Evolutionary conservation across 2,113 vertebrate genomes (phyloP), one percentile per base, ranked within the genome.

Genomic region (Argyrosomus japonicus): DNA sequence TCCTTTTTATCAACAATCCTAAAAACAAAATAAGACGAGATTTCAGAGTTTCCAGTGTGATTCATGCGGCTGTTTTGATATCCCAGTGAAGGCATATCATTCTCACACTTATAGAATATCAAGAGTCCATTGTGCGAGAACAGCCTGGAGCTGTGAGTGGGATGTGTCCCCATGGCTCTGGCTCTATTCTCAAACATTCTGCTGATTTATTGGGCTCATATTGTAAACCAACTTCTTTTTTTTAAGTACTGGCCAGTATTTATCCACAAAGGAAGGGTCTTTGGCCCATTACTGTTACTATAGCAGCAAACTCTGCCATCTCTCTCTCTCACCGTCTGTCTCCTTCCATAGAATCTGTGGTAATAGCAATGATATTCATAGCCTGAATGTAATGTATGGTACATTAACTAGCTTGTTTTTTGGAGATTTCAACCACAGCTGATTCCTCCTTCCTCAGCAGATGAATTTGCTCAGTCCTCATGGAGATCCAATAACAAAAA

Each of bases 111-210:
- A 74, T 36, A 79, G 73, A 71, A 75, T 40, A 82, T 48, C 7
- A 25, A 63, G 75, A 32, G 79, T 83, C 56, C 53, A 67, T 76
- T 75, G 74, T 77, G 67, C 75, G 64, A 43, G 77, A 88, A 79
- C 60, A 60, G 79, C 79, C 75, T 77, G 0, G 53, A 90, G 87
- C 79, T 48, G 45, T 83, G 87, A 77, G 87, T 90, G 87, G 83
- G 79, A 82, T 68, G 83, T 25, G 70, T 91, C 85, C 82, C 87
- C 11, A 27, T 64, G 73, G 84, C 70, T 82, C 48, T 19, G 21
- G 27, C 62, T 87, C 70, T 58, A 13, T 75, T 84, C 77, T 81
- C 79, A 69, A 80, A 84, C 79, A 56, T n/a, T 69, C 63, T 81
- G 76, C 73, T 82, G 77, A 86, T 90, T 86, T 83, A 86, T 88